Percentiles rank a stretch among this genome's conserved stretches.
Conservation (phyloP, 2,113 vertebrate species). For the Takifugu bimaculatus region DNA sequence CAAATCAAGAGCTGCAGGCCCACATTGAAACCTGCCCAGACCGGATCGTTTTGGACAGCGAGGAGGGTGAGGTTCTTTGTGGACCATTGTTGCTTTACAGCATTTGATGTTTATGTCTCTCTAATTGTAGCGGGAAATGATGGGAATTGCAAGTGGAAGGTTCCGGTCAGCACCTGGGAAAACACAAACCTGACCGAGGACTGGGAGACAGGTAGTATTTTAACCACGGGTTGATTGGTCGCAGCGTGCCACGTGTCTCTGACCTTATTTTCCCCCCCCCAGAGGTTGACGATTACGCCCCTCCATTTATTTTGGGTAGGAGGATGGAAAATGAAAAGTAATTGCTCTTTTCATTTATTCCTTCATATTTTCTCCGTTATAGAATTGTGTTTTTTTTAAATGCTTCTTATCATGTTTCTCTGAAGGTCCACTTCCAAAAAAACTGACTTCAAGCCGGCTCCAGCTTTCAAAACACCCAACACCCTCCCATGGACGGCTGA, state of each 20-base stretch:
- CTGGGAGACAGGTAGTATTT: conserved; percentile 65
- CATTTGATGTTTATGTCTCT: not conserved
- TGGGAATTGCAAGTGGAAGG: conserved; percentile 20
- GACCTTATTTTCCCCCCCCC: conserved; percentile 14
- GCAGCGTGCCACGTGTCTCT: not conserved
- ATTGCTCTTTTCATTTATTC: not conserved
- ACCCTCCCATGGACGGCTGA: too few species aligned
- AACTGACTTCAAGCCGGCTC: too few species aligned
- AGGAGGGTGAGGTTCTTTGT: conserved; percentile 38
- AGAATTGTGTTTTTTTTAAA: not conserved
- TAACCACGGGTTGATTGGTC: not conserved
- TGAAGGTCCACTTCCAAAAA: conserved; percentile 14
- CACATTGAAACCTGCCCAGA: conserved; percentile 72
- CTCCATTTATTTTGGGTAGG: conserved; percentile 59
- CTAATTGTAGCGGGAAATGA: conserved; percentile 12
- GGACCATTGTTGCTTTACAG: not conserved
- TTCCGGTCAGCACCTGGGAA: conserved; percentile 57
- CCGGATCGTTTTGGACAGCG: conserved; percentile 28
- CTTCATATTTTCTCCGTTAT: not conserved
- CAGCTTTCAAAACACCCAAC: too few species aligned
- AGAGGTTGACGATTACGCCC: conserved; percentile 47
- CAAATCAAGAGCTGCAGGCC: conserved; percentile 58
- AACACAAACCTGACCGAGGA: conserved; percentile 56
- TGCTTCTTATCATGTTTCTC: not conserved
- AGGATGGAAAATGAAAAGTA: not conserved